Percentiles rank a stretch among this genome's conserved stretches.
Conservation (phyloP, 2,113 vertebrate species). For the Macaca fascicularis region T2T-MFA8v1.1 NC_088375.1:168586001-168586500, state of each 20-base stretch:
- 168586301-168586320: neutral
- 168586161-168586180: neutral
- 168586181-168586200: neutral
- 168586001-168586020: no score
- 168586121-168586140: neutral
- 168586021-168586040: no score
- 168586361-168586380: neutral
- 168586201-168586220: neutral
- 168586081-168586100: no score
- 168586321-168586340: neutral
- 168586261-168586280: neutral
- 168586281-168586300: neutral
- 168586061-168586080: no score
- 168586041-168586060: no score
- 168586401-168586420: neutral
- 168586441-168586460: neutral
- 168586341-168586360: neutral
- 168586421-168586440: neutral
- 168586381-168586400: neutral
- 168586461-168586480: neutral
- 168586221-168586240: neutral
- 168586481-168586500: neutral
- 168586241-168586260: neutral
- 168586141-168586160: neutral
- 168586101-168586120: no score